These are phyloP conservation scores for Bostrychus sinensis DNA, from an alignment of 2,113 vertebrate species.

Conservation along the genomic window DNA sequence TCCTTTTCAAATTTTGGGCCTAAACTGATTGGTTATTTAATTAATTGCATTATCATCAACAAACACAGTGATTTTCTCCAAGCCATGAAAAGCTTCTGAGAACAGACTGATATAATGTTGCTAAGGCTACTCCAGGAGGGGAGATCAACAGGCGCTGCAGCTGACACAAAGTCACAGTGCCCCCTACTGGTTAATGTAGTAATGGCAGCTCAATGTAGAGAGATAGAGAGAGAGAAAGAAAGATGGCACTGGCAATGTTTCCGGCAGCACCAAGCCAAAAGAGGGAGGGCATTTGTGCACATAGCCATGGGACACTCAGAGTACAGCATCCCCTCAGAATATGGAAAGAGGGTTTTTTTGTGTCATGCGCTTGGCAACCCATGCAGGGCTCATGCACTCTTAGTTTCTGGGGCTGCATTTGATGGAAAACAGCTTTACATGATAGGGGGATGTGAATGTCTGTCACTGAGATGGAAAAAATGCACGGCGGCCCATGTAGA, in stretches of 20 bases:
- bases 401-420: conserved; percentile 64
- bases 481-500: conserved; percentile 56
- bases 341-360: conserved; percentile 59
- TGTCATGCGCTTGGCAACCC: conserved; percentile 66
- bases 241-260: conserved; percentile 48
- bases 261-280: conserved; percentile 45
- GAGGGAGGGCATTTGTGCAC: conserved; percentile 55
- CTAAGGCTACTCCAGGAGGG: conserved; percentile 51
- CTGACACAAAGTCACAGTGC: conserved; percentile 73
- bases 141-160: conserved; percentile 58
- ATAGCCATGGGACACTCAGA: conserved; percentile 54
- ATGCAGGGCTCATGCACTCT: conserved; percentile 67
- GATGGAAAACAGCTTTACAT: conserved; percentile 71
- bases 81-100: conserved; percentile 71
- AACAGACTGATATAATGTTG: conserved; percentile 69
- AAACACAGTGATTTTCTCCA: conserved; percentile 76
- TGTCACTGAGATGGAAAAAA: conserved; percentile 63
- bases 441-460: conserved; percentile 66
- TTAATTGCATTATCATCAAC: conserved; percentile 79
- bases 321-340: conserved; percentile 61
- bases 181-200: conserved; percentile 53
- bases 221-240: conserved; percentile 22
- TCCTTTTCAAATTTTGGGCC: conserved; percentile 65
- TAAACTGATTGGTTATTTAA: conserved; percentile 77
- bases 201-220: conserved; percentile 3